Percentiles rank a stretch among this genome's conserved stretches.
Evolutionary conservation across 2,888 invertebrate species (phyloP).

Genomic region (Coremacera marginata): DNA sequence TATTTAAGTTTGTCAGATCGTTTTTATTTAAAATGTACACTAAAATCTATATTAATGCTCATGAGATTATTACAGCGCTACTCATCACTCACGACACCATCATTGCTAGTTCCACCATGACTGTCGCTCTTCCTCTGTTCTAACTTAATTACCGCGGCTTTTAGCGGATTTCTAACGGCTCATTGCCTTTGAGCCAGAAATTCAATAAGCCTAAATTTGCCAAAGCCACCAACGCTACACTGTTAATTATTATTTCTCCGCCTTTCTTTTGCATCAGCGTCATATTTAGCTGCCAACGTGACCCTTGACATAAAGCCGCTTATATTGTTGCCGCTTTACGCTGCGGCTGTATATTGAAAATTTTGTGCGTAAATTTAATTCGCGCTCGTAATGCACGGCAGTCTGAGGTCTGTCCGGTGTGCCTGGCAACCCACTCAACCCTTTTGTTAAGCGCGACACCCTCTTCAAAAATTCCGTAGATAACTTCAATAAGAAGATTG

Average conservation of each 20-base stretch:
- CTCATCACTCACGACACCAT: too few relatives aligned
- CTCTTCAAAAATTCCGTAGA: neutral
- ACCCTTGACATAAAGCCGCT: conserved; percentile 45
- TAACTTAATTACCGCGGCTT: conserved; percentile 66
- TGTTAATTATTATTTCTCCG: conserved; percentile 32
- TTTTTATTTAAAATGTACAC: too few relatives aligned
- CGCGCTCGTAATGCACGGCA: conserved; percentile 50
- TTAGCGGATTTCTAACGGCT: conserved; percentile 61
- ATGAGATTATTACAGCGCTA: too few relatives aligned
- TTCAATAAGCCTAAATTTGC: conserved; percentile 49
- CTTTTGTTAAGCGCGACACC: neutral
- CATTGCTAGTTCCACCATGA: neutral
- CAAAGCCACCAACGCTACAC: neutral
- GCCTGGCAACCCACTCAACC: conserved; percentile 1
- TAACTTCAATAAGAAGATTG: neutral
- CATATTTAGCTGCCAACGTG: conserved; percentile 12
- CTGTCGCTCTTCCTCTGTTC: neutral
- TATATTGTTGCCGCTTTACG: conserved; percentile 35
- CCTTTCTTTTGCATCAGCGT: neutral
- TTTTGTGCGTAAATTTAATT: conserved; percentile 62
- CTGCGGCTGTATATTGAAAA: conserved; percentile 26
- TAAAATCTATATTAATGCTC: too few relatives aligned
- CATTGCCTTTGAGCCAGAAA: conserved; percentile 58
- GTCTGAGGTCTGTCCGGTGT: neutral
- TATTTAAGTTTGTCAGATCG: too few relatives aligned